phyloP scores from a whole-genome alignment of 35 echinoderm and acorn worm species.

The Lytechinus variegatus region DNA sequence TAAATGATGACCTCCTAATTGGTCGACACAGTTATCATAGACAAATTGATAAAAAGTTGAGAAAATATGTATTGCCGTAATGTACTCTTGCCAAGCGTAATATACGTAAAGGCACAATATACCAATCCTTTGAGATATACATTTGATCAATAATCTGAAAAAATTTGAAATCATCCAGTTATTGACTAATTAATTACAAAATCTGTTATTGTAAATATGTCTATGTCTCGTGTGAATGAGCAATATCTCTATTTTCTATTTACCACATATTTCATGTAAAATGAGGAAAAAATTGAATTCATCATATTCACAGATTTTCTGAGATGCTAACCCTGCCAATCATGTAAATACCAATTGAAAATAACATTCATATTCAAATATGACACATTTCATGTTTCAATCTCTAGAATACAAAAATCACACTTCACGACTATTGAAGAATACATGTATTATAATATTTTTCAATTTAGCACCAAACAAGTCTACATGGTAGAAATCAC shows the following conservation, averaged over 20 bases:
- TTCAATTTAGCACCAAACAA: not conserved
- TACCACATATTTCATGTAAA: too few relatives aligned
- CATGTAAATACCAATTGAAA: not conserved
- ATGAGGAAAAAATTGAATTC: too few relatives aligned
- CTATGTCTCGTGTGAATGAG: not conserved
- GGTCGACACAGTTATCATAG: too few relatives aligned
- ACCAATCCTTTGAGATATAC: too few relatives aligned
- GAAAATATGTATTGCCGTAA: not conserved
- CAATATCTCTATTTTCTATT: not conserved
- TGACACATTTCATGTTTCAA: not conserved
- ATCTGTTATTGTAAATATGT: not conserved
- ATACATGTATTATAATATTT: not conserved
- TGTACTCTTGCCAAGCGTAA: not conserved
- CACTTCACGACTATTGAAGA: not conserved
- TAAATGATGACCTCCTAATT: too few relatives aligned
- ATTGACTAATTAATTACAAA: too few relatives aligned
- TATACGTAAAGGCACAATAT: not conserved
- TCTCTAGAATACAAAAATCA: not conserved
- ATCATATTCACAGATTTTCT: not conserved
- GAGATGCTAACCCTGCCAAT: not conserved
- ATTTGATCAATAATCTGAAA: too few relatives aligned
- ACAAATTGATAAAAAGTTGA: too few relatives aligned
- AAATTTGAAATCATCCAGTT: too few relatives aligned
- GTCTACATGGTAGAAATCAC: not conserved
- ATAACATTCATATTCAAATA: not conserved